These are phyloP conservation scores for Talpa occidentalis DNA, from an alignment of 2,113 vertebrate genomes.

Conservation along the genomic window DNA sequence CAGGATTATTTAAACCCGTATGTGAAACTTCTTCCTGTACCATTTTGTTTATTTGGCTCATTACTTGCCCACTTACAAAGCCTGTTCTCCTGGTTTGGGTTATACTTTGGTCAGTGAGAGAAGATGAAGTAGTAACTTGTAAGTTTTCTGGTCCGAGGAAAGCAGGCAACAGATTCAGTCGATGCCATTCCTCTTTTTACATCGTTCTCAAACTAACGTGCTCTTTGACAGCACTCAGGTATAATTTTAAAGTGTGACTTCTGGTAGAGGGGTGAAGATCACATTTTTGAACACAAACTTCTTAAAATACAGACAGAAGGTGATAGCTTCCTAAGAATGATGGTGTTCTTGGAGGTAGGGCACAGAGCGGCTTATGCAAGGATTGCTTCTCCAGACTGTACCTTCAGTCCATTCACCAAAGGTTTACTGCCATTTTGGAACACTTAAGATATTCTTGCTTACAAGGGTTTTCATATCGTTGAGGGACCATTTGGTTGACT, in stretches of 20 bases:
- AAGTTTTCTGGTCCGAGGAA: background rate
- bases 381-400: background rate
- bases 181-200: background rate
- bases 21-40: background rate
- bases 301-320: background rate
- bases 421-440: background rate
- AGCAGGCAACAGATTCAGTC: background rate
- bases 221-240: background rate
- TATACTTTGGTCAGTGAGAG: background rate
- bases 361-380: background rate
- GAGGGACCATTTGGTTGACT: conserved; percentile 28
- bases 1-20: background rate
- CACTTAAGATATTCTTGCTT: background rate
- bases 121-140: background rate
- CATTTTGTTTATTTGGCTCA: background rate
- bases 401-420: background rate
- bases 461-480: background rate
- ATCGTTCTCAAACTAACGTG: background rate
- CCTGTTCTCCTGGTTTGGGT: background rate
- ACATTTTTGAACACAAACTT: conserved; percentile 58
- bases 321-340: background rate
- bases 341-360: background rate
- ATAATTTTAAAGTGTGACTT: conserved; percentile 47
- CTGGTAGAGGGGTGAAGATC: background rate
- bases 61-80: background rate